Conservation (phyloP, 2,113 vertebrate genomes). For the Tenebrosternarchus preto region DNA sequence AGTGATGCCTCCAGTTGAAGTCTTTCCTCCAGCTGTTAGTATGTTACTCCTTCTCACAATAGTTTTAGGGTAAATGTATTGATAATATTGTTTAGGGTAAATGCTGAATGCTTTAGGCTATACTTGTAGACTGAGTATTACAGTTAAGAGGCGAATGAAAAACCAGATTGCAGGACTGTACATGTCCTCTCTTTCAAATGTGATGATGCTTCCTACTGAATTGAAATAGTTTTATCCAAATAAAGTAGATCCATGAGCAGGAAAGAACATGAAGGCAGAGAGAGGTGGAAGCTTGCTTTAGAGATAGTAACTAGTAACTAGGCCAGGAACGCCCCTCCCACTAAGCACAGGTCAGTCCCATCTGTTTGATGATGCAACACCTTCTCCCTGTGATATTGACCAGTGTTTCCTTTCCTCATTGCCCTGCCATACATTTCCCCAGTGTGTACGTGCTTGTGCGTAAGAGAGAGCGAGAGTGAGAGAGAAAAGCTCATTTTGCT, state of each 20-base stretch:
- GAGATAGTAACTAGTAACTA: too few species aligned
- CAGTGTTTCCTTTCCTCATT: background rate
- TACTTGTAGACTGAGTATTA: background rate
- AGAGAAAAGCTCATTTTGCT: constrained; percentile 21
- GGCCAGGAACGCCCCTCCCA: too few species aligned
- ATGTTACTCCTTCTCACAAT: background rate
- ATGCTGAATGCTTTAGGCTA: background rate
- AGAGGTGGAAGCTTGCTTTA: background rate
- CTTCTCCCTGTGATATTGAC: constrained; percentile 13
- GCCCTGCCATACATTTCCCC: background rate
- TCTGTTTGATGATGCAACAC: background rate
- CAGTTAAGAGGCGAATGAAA: background rate
- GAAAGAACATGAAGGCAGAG: too few species aligned
- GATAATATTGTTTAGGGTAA: background rate
- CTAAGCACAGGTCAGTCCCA: background rate
- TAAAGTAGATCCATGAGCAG: too few species aligned
- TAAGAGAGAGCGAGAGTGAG: background rate
- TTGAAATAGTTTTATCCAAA: too few species aligned
- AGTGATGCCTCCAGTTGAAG: background rate
- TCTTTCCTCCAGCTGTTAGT: background rate
- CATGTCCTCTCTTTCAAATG: too few species aligned
- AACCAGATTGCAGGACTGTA: too few species aligned
- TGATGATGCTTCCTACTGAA: too few species aligned
- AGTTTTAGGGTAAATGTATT: background rate
- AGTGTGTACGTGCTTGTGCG: background rate